Evolutionary conservation across 2,113 vertebrate genomes (phyloP), one percentile per base, ranked within the genome.

Genomic region (Ptilonorhynchus violaceus): DNA sequence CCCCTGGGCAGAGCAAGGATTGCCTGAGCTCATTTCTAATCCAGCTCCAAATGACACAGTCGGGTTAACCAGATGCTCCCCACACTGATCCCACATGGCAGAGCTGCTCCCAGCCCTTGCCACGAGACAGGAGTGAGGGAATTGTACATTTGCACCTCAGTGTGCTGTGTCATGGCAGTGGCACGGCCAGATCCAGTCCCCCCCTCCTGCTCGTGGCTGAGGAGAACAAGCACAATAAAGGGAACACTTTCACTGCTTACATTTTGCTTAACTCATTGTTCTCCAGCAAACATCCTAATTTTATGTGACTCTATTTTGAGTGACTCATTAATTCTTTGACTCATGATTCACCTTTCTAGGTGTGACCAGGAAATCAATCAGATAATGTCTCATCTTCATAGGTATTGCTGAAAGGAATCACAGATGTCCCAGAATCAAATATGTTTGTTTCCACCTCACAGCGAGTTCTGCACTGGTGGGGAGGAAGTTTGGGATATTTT

Each of bases 171-270:
- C 46, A 1, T 1, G 7, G 81, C 56, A 21, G 13, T 2, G 44
- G 9, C 76, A 64, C 1, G 0, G 55, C 23, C 10, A 1, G 17
- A 37, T 14, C 72, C 3, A 0, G 55, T 74, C 67, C 64, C n/a
- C 12, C 55, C 28, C 55, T 52, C 17, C 83, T 83, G 53, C 59
- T 31, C 2, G 0, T 11, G 75, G 20, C 56, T 85, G 35, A 18
- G 60, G 33, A 92, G n/a, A 76, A 6, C 10, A 47, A 55, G 24
- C 22, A 35, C 20, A 10, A 30, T 9, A 16, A 77, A 74, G 5
- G 3, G 15, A 85, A 35, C 11, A 3, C 0, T 75, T 82, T 59
- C 0, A 16, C 49, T 37, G 17, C 27, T 60, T 15, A 8, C 19
- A 39, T 49, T 80, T 49, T 63, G 21, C 11, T 85, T 56, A 85